A percentile compares a stretch with the other conserved stretches of the same genome.
These are phyloP conservation scores for Maconellicoccus hirsutus DNA, from an alignment of 1,140 invertebrate species.

Conservation along the genomic window DNA sequence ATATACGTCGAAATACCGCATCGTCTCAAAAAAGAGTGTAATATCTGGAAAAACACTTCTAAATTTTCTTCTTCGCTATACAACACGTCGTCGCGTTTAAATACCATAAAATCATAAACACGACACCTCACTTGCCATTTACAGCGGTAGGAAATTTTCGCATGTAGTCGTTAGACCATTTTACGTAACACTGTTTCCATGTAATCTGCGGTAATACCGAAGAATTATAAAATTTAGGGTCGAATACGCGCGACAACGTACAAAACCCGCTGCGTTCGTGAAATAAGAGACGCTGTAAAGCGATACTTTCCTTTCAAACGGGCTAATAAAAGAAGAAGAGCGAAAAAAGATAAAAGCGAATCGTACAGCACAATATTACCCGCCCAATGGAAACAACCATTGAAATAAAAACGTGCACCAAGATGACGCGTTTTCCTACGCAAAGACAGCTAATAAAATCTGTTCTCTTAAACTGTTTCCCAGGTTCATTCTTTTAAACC, in stretches of 20 bases:
- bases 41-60: too few relatives aligned
- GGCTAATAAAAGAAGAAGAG: background rate
- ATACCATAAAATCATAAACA: too few relatives aligned
- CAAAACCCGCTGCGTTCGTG: background rate
- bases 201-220: background rate
- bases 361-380: background rate
- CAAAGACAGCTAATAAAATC: conserved; percentile 9
- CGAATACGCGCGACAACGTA: background rate
- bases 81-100: too few relatives aligned
- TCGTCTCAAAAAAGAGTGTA: too few relatives aligned
- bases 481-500: conserved; percentile 8
- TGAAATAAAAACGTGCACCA: background rate
- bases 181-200: too few relatives aligned
- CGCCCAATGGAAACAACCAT: background rate
- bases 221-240: conserved; percentile 1
- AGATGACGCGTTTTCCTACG: background rate
- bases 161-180: too few relatives aligned
- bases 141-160: too few relatives aligned
- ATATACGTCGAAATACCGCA: too few relatives aligned
- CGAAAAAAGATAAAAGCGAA: background rate
- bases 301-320: background rate
- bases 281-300: conserved; percentile 2
- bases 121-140: too few relatives aligned
- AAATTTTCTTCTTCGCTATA: too few relatives aligned
- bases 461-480: conserved; percentile 1